phyloP scores from a whole-genome alignment of 2,888 invertebrate genomes.

The Heliconius cydno region DNA sequence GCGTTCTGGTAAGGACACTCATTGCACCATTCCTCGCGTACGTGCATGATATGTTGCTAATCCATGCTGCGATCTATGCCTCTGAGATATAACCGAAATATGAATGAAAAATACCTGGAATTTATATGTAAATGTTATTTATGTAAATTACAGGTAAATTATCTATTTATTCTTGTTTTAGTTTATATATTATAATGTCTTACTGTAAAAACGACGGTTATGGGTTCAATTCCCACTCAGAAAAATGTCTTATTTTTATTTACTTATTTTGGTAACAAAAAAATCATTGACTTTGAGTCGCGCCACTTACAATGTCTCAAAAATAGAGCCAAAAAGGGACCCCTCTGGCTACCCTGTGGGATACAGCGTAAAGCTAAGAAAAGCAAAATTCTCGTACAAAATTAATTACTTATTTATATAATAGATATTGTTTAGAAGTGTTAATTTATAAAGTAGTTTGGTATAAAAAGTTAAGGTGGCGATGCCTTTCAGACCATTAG shows the following conservation, averaged over 20 bases:
- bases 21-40: constrained; percentile 32
- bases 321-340: too few species aligned
- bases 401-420: not conserved
- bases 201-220: too few species aligned
- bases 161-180: not conserved
- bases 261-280: too few species aligned
- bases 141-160: not conserved
- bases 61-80: constrained; percentile 22
- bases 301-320: too few species aligned
- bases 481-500: constrained; percentile 43
- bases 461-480: constrained; percentile 24
- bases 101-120: not conserved
- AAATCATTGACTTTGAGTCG: too few species aligned
- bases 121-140: too few species aligned
- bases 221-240: too few species aligned
- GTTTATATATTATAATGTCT: not conserved
- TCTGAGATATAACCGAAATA: not conserved
- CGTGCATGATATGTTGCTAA: constrained; percentile 26
- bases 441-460: constrained; percentile 20
- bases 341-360: not conserved
- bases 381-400: not conserved
- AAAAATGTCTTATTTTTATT: too few species aligned
- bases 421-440: constrained; percentile 7
- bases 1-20: constrained; percentile 36
- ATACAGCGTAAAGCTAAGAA: not conserved